phyloP scores from a whole-genome alignment of 2,797 vertebrate species.

The Carcharodon carcharias region DNA sequence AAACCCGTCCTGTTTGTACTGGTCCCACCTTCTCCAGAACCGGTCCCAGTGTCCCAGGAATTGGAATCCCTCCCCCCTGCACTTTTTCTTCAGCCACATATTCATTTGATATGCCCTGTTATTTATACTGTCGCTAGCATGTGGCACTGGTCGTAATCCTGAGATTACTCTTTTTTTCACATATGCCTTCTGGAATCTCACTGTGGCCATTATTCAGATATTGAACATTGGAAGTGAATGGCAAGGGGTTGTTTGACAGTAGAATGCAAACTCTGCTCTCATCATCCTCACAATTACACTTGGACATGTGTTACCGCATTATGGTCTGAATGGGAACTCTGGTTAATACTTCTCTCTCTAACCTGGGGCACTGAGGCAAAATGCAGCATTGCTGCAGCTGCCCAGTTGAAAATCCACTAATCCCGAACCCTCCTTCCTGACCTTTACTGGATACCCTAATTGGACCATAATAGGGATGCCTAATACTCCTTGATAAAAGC shows the following conservation, averaged over 20 bases:
- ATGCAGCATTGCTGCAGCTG: not conserved
- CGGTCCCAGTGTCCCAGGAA: too few relatives aligned
- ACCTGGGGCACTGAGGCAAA: not conserved
- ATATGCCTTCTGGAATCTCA: not conserved
- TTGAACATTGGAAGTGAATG: not conserved
- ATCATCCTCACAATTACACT: not conserved
- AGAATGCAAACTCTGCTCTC: not conserved
- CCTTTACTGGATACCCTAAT: not conserved
- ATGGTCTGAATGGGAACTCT: not conserved
- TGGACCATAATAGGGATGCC: not conserved
- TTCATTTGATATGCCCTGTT: too few relatives aligned
- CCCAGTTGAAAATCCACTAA: not conserved
- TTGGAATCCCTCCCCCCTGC: too few relatives aligned
- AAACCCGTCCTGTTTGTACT: too few relatives aligned
- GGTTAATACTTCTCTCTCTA: not conserved
- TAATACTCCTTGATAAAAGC: too few relatives aligned
- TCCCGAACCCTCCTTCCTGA: not conserved
- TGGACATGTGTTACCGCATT: not conserved
- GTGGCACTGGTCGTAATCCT: too few relatives aligned
- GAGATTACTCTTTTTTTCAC: too few relatives aligned
- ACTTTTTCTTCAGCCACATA: too few relatives aligned
- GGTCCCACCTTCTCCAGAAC: too few relatives aligned
- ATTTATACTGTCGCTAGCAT: too few relatives aligned
- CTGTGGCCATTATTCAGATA: not conserved
- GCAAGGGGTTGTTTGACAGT: not conserved